Base-by-base conservation (phyloP, 2,797 vertebrate species). In the Crypturellus tataupa region DNA sequence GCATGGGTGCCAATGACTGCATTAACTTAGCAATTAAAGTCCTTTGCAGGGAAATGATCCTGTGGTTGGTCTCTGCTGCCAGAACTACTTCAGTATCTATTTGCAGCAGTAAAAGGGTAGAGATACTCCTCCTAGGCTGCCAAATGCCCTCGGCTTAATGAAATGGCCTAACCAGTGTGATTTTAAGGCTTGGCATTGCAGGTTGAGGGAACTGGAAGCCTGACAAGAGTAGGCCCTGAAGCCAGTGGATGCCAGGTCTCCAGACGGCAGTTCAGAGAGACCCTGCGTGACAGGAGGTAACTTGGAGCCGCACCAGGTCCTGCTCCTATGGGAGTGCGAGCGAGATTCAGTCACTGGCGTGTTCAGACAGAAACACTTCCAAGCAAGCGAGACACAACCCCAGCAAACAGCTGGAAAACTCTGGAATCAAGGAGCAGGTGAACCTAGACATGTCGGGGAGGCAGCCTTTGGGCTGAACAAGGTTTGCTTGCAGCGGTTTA, bases 21-120 rank as follows among this genome's bases (percentile, higher is more conserved):
- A 95, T 95, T 96, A 96, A 90, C 55, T 93, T 86, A 90, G 89
- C 87, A 94, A 86, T 91, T 91, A 81, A 90, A 91, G 71, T 27
- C 39, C 73, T 68, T 83, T 62, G 63, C 42, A 65, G 62, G 29
- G 58, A 94, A 49, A 71, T 39, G 46, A 81, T 47, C 59, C 81
- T 67, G 73, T 63, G 42, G 44, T 70, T 67, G 51, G 31, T 39
- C 33, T 67, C 46, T 44, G 55, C 77, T 94, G 89, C 51, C 77
- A 96, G 77, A 88, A 85, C 16, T 35, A 25, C 33, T 85, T 86
- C 42, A 87, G 65, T 76, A 92, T 89, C 81, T 77, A 47, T 5
- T 91, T 68, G 24, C 67, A 86, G 79, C 59, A 94, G 29, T 4
- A 0, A 93, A 92, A 83, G 63, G 87, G 18, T 24, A 81, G 77